Evolutionary conservation across 1,140 invertebrate genomes (phyloP).

Genomic region (Pseudomyrmex cubaensis): DNA sequence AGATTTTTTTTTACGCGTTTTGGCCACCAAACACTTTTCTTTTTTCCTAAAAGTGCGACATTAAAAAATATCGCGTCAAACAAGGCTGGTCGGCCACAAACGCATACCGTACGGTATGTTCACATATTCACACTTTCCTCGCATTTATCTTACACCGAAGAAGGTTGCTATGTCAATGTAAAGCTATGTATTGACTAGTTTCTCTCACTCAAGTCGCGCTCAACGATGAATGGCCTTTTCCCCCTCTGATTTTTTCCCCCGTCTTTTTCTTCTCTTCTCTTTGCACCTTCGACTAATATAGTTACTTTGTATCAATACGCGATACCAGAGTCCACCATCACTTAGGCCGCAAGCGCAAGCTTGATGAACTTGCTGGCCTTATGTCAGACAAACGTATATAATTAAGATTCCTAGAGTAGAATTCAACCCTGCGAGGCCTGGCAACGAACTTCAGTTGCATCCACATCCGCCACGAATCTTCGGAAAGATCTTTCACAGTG

Average conservation of each 20-base stretch:
- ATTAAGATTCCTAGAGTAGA: slow-evolving; percentile 2
- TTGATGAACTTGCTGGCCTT: slow-evolving; percentile 54
- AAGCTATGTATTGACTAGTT: slow-evolving; percentile 86
- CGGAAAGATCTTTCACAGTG: slow-evolving; percentile 19
- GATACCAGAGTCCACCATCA: slow-evolving; percentile 30
- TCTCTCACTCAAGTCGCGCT: slow-evolving; percentile 74
- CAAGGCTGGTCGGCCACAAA: slow-evolving; percentile 8
- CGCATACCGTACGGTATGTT: slow-evolving; percentile 11
- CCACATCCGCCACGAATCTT: slow-evolving; percentile 8
- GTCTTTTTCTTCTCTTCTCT: slow-evolving; percentile 40
- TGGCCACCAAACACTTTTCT: not conserved
- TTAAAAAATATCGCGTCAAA: slow-evolving; percentile 51
- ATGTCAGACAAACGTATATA: slow-evolving; percentile 18
- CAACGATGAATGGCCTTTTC: slow-evolving; percentile 71
- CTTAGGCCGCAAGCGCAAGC: slow-evolving; percentile 53
- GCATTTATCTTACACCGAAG: slow-evolving; percentile 73
- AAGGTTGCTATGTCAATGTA: slow-evolving; percentile 80
- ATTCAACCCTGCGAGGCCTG: slow-evolving; percentile 14
- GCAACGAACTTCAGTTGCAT: slow-evolving; percentile 18
- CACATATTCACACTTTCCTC: slow-evolving; percentile 41
- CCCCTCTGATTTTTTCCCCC: slow-evolving; percentile 38
- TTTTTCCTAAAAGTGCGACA: slow-evolving; percentile 59
- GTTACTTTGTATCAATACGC: slow-evolving; percentile 45
- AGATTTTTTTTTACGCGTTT: slow-evolving; percentile 46
- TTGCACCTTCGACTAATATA: slow-evolving; percentile 33